Evolutionary conservation across 2,113 vertebrate genomes (phyloP), one percentile per base, ranked within the genome.

Genomic region (Pyxicephalus adspersus): DNA sequence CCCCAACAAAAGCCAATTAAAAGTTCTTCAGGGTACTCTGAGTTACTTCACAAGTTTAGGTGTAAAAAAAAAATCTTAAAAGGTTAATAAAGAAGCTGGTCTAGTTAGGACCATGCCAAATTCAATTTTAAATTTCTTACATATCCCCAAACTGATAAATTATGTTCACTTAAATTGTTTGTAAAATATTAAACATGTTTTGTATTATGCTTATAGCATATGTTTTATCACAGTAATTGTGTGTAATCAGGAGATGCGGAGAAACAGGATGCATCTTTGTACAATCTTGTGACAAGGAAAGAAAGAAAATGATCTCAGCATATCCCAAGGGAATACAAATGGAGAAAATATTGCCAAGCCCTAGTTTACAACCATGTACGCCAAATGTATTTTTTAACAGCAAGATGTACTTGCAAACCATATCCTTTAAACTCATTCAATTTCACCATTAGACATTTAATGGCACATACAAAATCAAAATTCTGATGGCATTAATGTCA

Each of bases 261-360:
- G 66, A 80, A 71, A 57, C 57, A 63, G 57, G 52, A 58, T 78
- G 76, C 51, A 68, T 78, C 57, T 71, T 38, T 26, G 29, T n/a
- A 80, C 68, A 63, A 61, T 72, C 60, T 15, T 25, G 74, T 54
- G 72, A 0, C 23, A 60, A 58, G 51, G 51, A 67, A 79, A 67
- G 19, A 28, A 83, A 75, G 58, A 76, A 64, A 45, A 68, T 64
- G n/a, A 80, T 80, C 63, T 78, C 64, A 74, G 28, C 26, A 17
- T 50, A 0, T n/a, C 84, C n/a, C 68, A 58, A 55, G 20, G 65
- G 61, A 74, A 64, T 66, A 28, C 31, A 60, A 34, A 58, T 20
- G 68, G 19, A 71, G 34, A 80, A 78, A 60, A 7, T 17, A 58
- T 23, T 77, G 25, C 61, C 26, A 72, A 80, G 76, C 34, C 52